A percentile compares a stretch with the other conserved stretches of the same genome.
phyloP scores from a whole-genome alignment of 2,113 vertebrate genomes.

The Pelecanoides urinatrix region DNA sequence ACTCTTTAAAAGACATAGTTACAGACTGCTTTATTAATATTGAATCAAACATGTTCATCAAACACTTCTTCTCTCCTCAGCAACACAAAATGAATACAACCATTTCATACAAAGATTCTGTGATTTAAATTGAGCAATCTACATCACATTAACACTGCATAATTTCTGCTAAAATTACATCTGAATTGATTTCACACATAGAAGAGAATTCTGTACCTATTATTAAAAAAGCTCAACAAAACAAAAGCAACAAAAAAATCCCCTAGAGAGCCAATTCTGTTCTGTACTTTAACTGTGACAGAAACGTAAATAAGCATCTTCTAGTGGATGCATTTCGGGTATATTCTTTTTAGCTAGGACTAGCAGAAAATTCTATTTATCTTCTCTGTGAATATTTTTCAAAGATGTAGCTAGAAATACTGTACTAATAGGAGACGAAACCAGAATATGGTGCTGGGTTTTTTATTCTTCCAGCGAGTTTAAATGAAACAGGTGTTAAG shows the following conservation, averaged over 20 bases:
- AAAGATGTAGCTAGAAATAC: neutral
- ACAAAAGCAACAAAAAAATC: neutral
- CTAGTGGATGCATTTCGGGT: neutral
- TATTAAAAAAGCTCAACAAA: neutral
- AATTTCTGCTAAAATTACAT: neutral
- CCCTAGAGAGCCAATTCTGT: neutral
- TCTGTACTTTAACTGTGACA: neutral
- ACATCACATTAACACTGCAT: neutral
- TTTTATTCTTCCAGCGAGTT: neutral
- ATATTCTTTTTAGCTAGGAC: neutral
- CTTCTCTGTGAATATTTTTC: neutral
- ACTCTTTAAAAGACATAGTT: neutral
- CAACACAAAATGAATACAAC: neutral
- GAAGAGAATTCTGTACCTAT: neutral
- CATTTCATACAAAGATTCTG: neutral
- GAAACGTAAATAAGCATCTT: neutral
- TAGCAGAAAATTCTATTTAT: neutral
- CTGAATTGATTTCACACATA: neutral
- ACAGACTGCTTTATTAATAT: neutral
- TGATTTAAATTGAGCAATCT: neutral
- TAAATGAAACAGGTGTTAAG: neutral
- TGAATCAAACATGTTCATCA: neutral
- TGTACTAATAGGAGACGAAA: neutral
- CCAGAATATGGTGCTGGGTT: neutral
- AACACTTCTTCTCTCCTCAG: neutral